Evolutionary conservation across 2,113 vertebrate genomes (phyloP).

Genomic region (Macaca nemestrina): DNA sequence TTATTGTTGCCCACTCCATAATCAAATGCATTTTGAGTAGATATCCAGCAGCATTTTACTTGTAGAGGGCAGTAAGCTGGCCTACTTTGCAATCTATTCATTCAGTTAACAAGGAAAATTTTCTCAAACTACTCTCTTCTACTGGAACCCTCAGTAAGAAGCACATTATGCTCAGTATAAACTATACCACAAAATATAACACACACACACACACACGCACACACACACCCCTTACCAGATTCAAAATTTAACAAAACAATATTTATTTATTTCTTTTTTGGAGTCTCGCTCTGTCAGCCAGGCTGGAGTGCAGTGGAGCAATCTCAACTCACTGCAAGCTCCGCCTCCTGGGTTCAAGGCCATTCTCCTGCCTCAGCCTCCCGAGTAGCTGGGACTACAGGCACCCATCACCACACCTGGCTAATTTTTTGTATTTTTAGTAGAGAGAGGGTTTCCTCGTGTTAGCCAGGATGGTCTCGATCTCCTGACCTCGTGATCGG

Average conservation of each 20-base stretch:
- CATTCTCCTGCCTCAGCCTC: no score
- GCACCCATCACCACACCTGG: no score
- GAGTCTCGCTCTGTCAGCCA: no score
- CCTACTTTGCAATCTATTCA: not conserved
- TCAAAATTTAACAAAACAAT: not conserved
- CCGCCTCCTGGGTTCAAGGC: no score
- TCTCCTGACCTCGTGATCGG: no score
- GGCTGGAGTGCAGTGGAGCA: no score
- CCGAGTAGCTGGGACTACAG: no score
- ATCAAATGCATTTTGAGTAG: not conserved
- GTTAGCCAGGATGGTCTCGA: no score
- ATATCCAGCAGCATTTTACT: not conserved
- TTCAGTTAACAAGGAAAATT: not conserved
- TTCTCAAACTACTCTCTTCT: not conserved
- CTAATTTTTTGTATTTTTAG: no score
- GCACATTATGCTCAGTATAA: not conserved
- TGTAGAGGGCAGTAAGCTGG: not conserved
- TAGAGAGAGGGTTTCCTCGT: no score
- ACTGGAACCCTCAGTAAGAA: not conserved
- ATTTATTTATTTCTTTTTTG: not conserved
- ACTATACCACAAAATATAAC: not conserved
- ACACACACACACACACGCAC: not conserved
- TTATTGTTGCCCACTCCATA: not conserved
- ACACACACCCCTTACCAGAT: not conserved
- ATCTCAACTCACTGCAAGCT: no score